A percentile compares a stretch with the other conserved stretches of the same genome.
phyloP scores from a whole-genome alignment of 1,140 invertebrate genomes.

The Epicauta chinensis region DNA sequence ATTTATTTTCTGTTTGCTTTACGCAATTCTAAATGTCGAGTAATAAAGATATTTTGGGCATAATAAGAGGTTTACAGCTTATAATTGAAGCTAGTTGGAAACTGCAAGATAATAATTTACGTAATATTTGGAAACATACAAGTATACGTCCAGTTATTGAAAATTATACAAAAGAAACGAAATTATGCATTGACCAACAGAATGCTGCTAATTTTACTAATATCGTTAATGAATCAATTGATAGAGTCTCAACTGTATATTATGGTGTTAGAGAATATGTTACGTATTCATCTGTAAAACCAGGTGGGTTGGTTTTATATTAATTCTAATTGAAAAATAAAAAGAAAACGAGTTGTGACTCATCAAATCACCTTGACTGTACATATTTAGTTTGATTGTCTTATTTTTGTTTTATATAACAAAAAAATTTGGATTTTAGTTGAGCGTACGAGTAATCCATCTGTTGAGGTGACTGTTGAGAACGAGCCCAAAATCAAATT shows the following conservation, averaged over 20 bases:
- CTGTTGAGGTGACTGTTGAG: background rate
- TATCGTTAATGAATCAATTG: constrained; percentile 39
- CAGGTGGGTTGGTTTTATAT: constrained; percentile 10
- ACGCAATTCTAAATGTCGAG: constrained; percentile 45
- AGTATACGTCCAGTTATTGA: constrained; percentile 49
- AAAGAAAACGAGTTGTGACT: background rate
- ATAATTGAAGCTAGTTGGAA: constrained; percentile 53
- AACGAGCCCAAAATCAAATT: constrained; percentile 31
- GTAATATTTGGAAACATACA: constrained; percentile 56
- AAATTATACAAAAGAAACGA: constrained; percentile 15
- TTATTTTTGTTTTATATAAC: background rate
- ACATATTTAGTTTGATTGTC: background rate
- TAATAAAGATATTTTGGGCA: constrained; percentile 51
- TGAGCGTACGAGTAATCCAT: background rate
- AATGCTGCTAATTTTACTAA: constrained; percentile 7
- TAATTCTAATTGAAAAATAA: too few relatives aligned
- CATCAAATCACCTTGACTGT: background rate
- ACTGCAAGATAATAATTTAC: constrained; percentile 50
- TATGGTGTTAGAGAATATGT: constrained; percentile 34
- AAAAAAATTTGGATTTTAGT: background rate
- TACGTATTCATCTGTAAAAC: constrained; percentile 22
- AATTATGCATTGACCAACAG: constrained; percentile 10
- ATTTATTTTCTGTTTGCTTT: too few relatives aligned
- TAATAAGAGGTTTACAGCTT: constrained; percentile 55
- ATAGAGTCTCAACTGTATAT: constrained; percentile 38